Base-by-base conservation (phyloP, 2,113 vertebrate species). In the Tetrax tetrax region DNA sequence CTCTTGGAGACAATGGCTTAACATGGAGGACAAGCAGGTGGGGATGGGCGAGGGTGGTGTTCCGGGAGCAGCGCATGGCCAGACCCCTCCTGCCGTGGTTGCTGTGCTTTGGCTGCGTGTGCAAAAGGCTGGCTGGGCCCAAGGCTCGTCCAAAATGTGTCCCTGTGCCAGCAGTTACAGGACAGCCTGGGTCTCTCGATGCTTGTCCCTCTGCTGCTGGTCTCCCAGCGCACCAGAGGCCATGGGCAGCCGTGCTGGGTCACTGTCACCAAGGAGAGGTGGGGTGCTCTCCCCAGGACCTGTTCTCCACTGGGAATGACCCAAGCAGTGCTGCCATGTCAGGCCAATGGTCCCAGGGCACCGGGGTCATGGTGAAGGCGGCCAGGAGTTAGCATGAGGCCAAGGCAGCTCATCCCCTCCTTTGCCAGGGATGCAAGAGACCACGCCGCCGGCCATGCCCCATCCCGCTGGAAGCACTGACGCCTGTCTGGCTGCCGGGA, bases 291-390 rank as follows among this genome's bases (percentile, higher is more conserved):
- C 35, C 57, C 20, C 57, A n/a, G 28, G 31, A 54, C 23, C 45
- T 2, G 1, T 79, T 28, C 38, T 54, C 28, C 18, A 2, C 45
- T 31, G 11, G 25, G 50, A 59, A 29, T 45, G 64, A 60, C 48
- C 31, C 0, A 0, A 27, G 41, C 50, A 57, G 43, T 0, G 0
- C 17, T 25, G 37, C 41, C 8, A 3, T 10, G 41, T 45, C 38
- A 38, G 65, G 16, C 65, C 60, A 79, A 38, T 21, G 15, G 14
- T 70, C 25, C 35, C 41, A 22, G 14, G 51, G 48, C 1, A 0
- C 65, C 13, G 27, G 20, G 38, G 53, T 33, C 9, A 0, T 31
- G 31, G 27, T 21, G 59, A 43, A 47, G 51, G 29, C 8, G 10
- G 21, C 6, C 21, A 9, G 60, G 23, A 78, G 68, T 45, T 53